Base-by-base conservation (phyloP, 1,140 invertebrate species). In the Aphaenogaster ashmeadi region DNA sequence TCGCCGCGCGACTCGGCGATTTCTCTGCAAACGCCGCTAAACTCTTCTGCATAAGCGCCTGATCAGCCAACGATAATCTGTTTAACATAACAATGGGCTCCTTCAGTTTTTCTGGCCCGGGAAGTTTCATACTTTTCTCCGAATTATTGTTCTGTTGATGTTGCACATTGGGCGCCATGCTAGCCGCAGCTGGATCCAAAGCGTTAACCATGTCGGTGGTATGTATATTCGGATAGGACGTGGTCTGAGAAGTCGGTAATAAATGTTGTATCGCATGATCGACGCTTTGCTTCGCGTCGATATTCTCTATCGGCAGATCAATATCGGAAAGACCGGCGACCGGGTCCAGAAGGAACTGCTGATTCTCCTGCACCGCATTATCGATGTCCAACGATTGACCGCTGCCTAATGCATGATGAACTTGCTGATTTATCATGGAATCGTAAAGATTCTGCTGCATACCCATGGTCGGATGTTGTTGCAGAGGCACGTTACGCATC, bases 21-120 rank as follows among this genome's bases (percentile, higher is more conserved):
- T 96, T 97, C 92, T 97, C 96, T 60, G 95, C 96, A 91, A 96
- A 97, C 80, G 96, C 96, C 78, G 95, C 95, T 87, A 97, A 91
- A 93, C 96, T 97, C 89, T 96, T 96, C 86, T 97, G 96, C 96
- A 97, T 97, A 33, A 97, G 92, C 54, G 95, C 94, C 85, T 97
- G 96, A 92, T 97, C 97, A 72, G 97, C 96, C 44, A 95, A 90
- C 27, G 96, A 96, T 92, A 97, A 94, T 92, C 97, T 96, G 90
- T 96, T 97, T 77, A 97, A 93, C 95, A 96, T 96, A 69, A 97
- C 96, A 11, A 96, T 92, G 6, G 96, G 95, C 77, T 95, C 94
- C 67, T 95, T 96, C 44, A 95, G 77, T 79, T 94, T 94, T 21
- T 92, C 85, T n/a, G 89, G 78, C 0, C 69, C 77, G 2, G 93